Percentiles rank a stretch among this genome's conserved stretches.
Evolutionary conservation across 2,888 invertebrate genomes (phyloP).

Genomic region (Luffia ferchaultella): DNA sequence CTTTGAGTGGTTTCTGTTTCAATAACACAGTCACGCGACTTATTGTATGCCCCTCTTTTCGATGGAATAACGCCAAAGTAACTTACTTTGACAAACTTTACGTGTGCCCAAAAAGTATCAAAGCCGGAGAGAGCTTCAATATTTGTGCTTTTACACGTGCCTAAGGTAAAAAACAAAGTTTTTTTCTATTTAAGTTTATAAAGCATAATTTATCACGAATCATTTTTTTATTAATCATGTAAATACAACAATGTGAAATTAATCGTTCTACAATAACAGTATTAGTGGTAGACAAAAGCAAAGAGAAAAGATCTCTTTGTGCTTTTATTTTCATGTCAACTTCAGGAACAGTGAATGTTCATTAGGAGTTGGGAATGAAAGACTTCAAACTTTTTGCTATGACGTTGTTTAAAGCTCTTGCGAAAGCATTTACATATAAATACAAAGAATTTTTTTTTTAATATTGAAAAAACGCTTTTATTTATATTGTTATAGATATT

Average conservation of each 20-base stretch:
- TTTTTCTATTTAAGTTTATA: no score
- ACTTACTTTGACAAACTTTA: not conserved
- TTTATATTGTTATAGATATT: no score
- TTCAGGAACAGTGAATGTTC: not conserved
- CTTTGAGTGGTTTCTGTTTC: not conserved
- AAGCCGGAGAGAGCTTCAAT: not conserved
- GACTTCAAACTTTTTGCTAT: no score
- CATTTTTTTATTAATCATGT: no score
- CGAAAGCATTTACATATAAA: no score
- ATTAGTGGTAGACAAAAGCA: slow-evolving; percentile 2
- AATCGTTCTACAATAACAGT: slow-evolving; percentile 1
- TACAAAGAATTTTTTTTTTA: no score
- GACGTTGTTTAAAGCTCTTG: no score
- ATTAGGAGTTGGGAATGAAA: not conserved
- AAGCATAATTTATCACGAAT: no score
- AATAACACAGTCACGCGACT: not conserved
- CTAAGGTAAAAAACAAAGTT: no score
- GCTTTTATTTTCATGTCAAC: slow-evolving; percentile 5
- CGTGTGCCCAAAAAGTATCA: not conserved
- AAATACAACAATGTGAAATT: no score
- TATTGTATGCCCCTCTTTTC: not conserved
- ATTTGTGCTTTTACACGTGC: no score
- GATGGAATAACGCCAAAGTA: not conserved
- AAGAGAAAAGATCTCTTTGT: slow-evolving; percentile 1
- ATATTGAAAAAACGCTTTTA: no score